Evolutionary conservation across 1,140 invertebrate genomes (phyloP), one percentile per base, ranked within the genome.

Genomic region (Drosophila nigromelanica): DNA sequence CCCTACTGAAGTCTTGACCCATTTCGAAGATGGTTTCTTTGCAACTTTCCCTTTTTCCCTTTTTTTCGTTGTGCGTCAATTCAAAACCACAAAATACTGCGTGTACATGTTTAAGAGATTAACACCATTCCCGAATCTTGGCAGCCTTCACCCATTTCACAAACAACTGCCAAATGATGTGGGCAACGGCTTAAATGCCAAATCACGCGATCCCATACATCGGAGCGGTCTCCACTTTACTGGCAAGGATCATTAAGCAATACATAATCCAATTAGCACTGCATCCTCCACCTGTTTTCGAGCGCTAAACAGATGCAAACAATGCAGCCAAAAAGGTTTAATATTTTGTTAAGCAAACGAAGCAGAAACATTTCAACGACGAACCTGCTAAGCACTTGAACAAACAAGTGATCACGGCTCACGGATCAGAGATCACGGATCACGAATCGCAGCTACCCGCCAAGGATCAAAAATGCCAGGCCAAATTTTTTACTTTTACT

Each of bases 191-290:
- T 33, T 60, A 60, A 45, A 27, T 62, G 45, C 33, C 37, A 42
- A 68, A 56, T 68, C 70, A 68, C 73, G 59, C 70, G 52, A 72
- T 27, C 42, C 39, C 51, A 18, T 27, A 51, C 24, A 45, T 4
- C 37, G 14, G 27, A 6, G n/a, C 35, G 37, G 37, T 4, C 47
- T 37, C 15, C 70, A 54, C 62, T 66, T 59, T 30, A 55, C 52
- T 43, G 37, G 39, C 58, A 66, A 81, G 79, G 82, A 79, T 87
- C 76, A 87, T 87, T 89, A 89, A 77, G 79, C 83, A 87, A 77
- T 66, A 79, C 76, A 77, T 83, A 87, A 87, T 89, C 82, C 82
- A 87, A 87, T 87, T 87, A 87, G 83, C 83, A 77, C 68, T 58
- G 74, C 63, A 70, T 76, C 76, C 83, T 76, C 61, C 76, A 87